Evolutionary conservation across 2,888 invertebrate species (phyloP), one percentile per base, ranked within the genome.

Genomic region (Hoplodrina blanda): DNA sequence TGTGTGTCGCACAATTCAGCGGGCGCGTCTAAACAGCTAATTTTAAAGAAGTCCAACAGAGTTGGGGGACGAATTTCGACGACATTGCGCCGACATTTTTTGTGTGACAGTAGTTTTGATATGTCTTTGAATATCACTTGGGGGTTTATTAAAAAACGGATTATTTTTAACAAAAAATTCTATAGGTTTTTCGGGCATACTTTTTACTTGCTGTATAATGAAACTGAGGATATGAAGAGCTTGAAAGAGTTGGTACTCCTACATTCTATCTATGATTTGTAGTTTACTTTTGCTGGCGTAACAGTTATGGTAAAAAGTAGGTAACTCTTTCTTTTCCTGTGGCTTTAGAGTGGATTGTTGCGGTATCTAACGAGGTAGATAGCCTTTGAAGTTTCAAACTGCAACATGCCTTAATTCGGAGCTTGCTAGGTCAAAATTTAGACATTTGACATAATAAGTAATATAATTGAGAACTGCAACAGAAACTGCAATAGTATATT

Each of bases 1-100:
- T 90, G 87, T 88, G 76, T 90, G 88, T 89, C 83, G 88, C 87
- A 92, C 92, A 92, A 93, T 93, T 92, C 91, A 91, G 89, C 87
- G 90, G 82, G 76, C 76, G 87, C 90, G 89, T 91, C 94, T 92
- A 93, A 95, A 93, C 94, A 92, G 93, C 93, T 94, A 95, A 95
- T 95, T 95, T 95, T 90, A 90, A 94, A 93, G 94, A 92, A 92
- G 88, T 91, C 89, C 76, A 84, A 79, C 82, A 73, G 78, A 74
- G 81, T 76, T 88, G 79, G 87, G 85, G 85, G 84, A 85, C 85
- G 78, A 82, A 85, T 87, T 86, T 87, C 81, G 66, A 78, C 76
- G 76, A 83, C 75, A 80, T 76, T 70, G 62, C 71, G 49, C 55
- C 20, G 53, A 60, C 61, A 87, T 85, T 86, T 87, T 86, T 84